Evolutionary conservation across 2,888 invertebrate genomes (phyloP), one percentile per base, ranked within the genome.

Genomic region (Mechanitis messenoides): DNA sequence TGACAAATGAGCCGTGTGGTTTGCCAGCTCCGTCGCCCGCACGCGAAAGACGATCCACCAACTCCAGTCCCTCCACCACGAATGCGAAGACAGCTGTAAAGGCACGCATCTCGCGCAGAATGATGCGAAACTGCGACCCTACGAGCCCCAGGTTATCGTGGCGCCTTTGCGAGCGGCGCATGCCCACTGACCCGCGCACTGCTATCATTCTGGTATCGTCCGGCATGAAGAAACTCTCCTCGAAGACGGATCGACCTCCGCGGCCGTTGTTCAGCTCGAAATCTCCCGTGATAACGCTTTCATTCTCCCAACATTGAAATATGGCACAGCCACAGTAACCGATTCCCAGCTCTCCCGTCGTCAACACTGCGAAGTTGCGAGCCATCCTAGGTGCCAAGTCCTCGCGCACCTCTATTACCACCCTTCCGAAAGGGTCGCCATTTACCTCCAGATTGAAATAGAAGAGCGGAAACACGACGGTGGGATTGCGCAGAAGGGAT

Each of bases 111-210:
- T 95, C 95, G 71, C 94, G 93, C 74, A 95, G 85, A 71, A 95
- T 94, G 68, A 95, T 93, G 68, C 95, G 93, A 85, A 95, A 96
- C 82, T 95, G 95, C 62, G 95, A 95, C 33, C 95, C 95, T n/a
- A 95, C 95, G 91, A 95, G 92, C 57, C 95, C 95, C 71, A 93
- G 87, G 73, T 94, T 94, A 80, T 95, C 95, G 85, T 94, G 95
- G 38, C 95, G 92, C 80, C 94, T 94, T 78, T 95, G 95, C 62
- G 95, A 94, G 54, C 95, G 91, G 11, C 95, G 90, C 95, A 96
- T 95, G 60, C 95, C 95, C 7, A 95, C 95, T 12, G 95, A 93
- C 47, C 95, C 95, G 53, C 95, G 91, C 20, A 93, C 92, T 5
- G 95, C 94, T 68, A 93, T 91, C 74, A 95, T 91, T 75, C 94